phyloP scores from a whole-genome alignment of 2,113 vertebrate genomes.

The Stigmatopora nigra region DNA sequence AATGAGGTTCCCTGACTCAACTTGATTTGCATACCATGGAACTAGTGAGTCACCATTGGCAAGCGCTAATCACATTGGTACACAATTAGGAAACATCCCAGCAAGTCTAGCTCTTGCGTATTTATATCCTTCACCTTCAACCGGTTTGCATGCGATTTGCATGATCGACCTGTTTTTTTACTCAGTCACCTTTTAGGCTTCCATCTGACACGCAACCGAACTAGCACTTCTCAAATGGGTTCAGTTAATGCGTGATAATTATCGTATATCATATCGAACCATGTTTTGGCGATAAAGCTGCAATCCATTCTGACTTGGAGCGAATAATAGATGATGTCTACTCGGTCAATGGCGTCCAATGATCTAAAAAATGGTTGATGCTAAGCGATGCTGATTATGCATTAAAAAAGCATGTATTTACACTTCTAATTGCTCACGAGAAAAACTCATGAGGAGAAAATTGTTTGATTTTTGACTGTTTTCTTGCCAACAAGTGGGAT shows the following conservation, averaged over 20 bases:
- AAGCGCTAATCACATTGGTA: conserved; percentile 23
- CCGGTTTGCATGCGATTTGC: conserved; percentile 67
- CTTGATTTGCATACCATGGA: conserved; percentile 29
- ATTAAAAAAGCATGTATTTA: too few relatives aligned
- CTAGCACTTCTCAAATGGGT: neutral
- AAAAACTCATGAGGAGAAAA: too few relatives aligned
- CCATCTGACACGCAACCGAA: neutral
- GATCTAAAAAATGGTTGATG: too few relatives aligned
- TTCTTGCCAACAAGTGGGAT: too few relatives aligned
- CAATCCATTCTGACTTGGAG: too few relatives aligned
- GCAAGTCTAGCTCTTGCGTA: conserved; percentile 17
- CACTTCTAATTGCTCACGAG: too few relatives aligned
- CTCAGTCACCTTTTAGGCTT: conserved; percentile 1
- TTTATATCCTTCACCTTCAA: conserved; percentile 34
- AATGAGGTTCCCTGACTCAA: conserved; percentile 12
- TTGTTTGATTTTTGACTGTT: too few relatives aligned
- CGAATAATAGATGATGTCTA: too few relatives aligned
- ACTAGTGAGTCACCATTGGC: conserved; percentile 32
- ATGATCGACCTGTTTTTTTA: conserved; percentile 43
- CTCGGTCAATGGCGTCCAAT: too few relatives aligned
- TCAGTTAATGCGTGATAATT: neutral
- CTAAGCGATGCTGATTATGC: too few relatives aligned
- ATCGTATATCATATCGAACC: too few relatives aligned
- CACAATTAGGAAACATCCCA: conserved; percentile 38
- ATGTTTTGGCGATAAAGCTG: too few relatives aligned